These are phyloP conservation scores for Melanostoma mellinum DNA, from an alignment of 2,888 invertebrate species.

Conservation along the genomic window DNA sequence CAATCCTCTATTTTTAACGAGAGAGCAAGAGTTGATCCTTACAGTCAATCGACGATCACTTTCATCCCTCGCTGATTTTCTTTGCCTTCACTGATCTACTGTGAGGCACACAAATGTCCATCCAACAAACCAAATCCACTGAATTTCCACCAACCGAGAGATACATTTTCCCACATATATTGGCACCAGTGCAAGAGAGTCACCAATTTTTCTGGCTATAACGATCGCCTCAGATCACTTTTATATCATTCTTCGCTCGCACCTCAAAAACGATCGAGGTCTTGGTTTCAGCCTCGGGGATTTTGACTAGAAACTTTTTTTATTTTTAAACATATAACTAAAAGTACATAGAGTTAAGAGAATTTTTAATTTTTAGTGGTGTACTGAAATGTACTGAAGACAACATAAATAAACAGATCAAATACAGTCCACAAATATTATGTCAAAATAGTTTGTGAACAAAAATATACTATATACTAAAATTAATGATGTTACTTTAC, in stretches of 20 bases:
- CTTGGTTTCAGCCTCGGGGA: constrained; percentile 86
- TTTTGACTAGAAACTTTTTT: constrained; percentile 82
- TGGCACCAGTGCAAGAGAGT: constrained; percentile 27
- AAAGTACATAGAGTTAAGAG: constrained; percentile 71
- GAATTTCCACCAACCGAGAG: constrained; percentile 31
- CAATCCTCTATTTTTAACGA: constrained; percentile 47
- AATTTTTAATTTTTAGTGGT: constrained; percentile 70
- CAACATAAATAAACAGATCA: no score
- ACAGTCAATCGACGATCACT: constrained; percentile 36
- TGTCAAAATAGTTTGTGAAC: no score
- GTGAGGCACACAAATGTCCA: constrained; percentile 64
- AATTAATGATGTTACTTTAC: no score
- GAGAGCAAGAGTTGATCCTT: constrained; percentile 53
- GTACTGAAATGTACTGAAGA: no score
- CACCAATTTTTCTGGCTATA: constrained; percentile 76
- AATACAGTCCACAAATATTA: no score
- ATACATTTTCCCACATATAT: constrained; percentile 43
- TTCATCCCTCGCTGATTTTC: constrained; percentile 49
- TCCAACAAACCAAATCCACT: constrained; percentile 30
- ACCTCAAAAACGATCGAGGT: constrained; percentile 97
- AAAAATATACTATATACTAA: no score
- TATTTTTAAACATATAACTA: constrained; percentile 77
- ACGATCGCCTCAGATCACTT: constrained; percentile 79
- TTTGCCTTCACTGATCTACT: constrained; percentile 30
- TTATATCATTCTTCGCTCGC: constrained; percentile 91